These are phyloP conservation scores for Leptopilina boulardi DNA, from an alignment of 1,140 invertebrate species.

Conservation along the genomic window DNA sequence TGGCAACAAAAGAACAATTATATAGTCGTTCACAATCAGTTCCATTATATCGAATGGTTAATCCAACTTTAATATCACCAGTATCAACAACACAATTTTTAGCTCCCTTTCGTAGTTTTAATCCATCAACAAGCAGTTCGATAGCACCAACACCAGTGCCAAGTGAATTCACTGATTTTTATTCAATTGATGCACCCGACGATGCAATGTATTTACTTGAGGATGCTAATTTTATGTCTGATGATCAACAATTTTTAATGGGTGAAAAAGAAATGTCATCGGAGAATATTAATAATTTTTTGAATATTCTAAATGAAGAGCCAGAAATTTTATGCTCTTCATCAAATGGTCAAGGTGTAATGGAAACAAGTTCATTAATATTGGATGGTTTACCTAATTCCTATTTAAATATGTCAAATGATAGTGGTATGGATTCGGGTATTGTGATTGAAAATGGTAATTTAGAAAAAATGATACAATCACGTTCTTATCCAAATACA, in stretches of 20 bases:
- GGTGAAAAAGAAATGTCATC: constrained; percentile 70
- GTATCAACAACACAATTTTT: constrained; percentile 58
- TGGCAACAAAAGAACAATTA: constrained; percentile 59
- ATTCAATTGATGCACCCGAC: constrained; percentile 76
- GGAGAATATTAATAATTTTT: constrained; percentile 72
- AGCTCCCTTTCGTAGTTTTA: constrained; percentile 67
- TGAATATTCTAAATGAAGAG: constrained; percentile 70
- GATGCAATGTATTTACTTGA: constrained; percentile 71
- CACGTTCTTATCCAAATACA: constrained; percentile 74
- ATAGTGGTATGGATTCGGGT: constrained; percentile 60
- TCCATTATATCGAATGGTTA: constrained; percentile 82
- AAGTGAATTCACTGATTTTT: constrained; percentile 83
- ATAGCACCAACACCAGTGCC: constrained; percentile 83
- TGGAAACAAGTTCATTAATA: constrained; percentile 56
- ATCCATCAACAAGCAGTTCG: constrained; percentile 79
- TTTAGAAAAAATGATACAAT: constrained; percentile 65
- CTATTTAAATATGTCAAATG: constrained; percentile 56
- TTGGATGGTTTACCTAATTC: constrained; percentile 58
- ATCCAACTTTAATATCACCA: constrained; percentile 68
- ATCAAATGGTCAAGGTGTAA: constrained; percentile 56
- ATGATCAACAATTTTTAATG: constrained; percentile 68
- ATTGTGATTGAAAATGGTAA: constrained; percentile 48
- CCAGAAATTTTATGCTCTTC: constrained; percentile 61
- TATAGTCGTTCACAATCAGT: constrained; percentile 85
- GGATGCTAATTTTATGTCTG: constrained; percentile 66